Evolutionary conservation across 2,888 invertebrate species (phyloP).

Genomic region (Drosophila meridiana): DNA sequence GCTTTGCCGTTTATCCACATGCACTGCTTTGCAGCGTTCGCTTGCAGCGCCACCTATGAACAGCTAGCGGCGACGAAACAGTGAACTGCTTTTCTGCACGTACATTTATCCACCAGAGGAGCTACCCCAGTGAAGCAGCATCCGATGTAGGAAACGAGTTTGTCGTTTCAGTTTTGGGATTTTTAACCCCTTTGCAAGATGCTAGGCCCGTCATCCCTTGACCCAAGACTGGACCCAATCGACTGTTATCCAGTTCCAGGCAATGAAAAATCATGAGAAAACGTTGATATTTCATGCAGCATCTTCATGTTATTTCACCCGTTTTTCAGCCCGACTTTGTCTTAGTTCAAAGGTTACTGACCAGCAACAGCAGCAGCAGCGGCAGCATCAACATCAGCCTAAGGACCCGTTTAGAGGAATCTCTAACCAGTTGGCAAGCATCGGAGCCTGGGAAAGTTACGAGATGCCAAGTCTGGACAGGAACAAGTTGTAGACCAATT

Average conservation of each 20-base stretch:
- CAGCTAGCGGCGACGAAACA: neutral
- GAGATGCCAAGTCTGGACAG: constrained; percentile 56
- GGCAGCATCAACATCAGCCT: constrained; percentile 21
- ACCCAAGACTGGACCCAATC: constrained; percentile 46
- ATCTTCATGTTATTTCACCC: constrained; percentile 65
- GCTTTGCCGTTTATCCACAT: constrained; percentile 44
- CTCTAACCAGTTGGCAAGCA: constrained; percentile 38
- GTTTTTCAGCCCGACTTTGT: constrained; percentile 56
- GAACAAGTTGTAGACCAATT: constrained; percentile 77
- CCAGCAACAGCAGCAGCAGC: constrained; percentile 33
- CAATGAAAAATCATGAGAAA: constrained; percentile 71
- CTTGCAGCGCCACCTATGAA: constrained; percentile 36
- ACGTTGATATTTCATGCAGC: constrained; percentile 63
- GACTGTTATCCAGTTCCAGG: constrained; percentile 53
- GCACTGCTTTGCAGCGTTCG: constrained; percentile 29
- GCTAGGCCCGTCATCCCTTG: constrained; percentile 32
- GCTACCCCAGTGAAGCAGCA: constrained; percentile 44
- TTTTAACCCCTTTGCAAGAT: constrained; percentile 56
- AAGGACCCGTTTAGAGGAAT: constrained; percentile 39
- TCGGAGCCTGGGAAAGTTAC: constrained; percentile 44
- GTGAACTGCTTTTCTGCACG: constrained; percentile 41
- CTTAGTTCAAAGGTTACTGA: constrained; percentile 77
- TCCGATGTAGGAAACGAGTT: constrained; percentile 46
- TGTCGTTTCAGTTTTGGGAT: constrained; percentile 13
- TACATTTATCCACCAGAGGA: constrained; percentile 44